A percentile compares a stretch with the other conserved stretches of the same genome.
Evolutionary conservation across 2,888 invertebrate species (phyloP).

Genomic region (Diplazon laetatorius): DNA sequence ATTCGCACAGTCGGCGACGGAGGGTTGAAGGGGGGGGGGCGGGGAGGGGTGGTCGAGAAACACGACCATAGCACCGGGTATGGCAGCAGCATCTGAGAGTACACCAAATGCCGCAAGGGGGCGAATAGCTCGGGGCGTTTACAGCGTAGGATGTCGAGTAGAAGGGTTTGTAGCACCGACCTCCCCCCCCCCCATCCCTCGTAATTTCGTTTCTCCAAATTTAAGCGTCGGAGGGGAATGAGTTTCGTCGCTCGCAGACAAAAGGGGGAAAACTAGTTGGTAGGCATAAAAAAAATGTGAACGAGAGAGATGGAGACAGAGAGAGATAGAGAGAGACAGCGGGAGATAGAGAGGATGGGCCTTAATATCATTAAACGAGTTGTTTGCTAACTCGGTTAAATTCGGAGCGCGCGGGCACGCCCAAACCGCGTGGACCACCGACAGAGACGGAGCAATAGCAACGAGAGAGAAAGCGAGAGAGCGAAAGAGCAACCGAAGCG

Average conservation of each 20-base stretch:
- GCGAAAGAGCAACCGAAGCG: conserved; percentile 15
- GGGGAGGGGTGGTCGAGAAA: conserved; percentile 20
- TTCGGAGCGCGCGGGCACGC: conserved; percentile 69
- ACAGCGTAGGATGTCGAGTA: conserved; percentile 22
- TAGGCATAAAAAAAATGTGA: background rate
- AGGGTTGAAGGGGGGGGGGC: no score
- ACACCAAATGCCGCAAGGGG: background rate
- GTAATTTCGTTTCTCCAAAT: conserved; percentile 81
- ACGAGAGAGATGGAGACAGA: background rate
- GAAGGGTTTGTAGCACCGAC: conserved; percentile 25
- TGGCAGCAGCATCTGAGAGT: conserved; percentile 1
- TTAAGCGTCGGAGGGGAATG: conserved; percentile 75
- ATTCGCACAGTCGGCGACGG: background rate
- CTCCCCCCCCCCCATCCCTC: conserved; percentile 35
- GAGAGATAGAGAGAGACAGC: conserved; percentile 43
- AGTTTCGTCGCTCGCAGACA: conserved; percentile 6
- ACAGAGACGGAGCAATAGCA: conserved; percentile 61
- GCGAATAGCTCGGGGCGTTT: conserved; percentile 42
- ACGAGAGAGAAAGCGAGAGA: conserved; percentile 38
- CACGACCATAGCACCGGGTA: no score
- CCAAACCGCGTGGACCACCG: conserved; percentile 69
- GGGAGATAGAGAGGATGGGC: conserved; percentile 61
- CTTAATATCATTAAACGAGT: conserved; percentile 82
- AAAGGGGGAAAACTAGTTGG: background rate
- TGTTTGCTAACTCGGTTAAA: conserved; percentile 82